Evolutionary conservation across 2,113 vertebrate genomes (phyloP).

Genomic region (Alligator mississippiensis): DNA sequence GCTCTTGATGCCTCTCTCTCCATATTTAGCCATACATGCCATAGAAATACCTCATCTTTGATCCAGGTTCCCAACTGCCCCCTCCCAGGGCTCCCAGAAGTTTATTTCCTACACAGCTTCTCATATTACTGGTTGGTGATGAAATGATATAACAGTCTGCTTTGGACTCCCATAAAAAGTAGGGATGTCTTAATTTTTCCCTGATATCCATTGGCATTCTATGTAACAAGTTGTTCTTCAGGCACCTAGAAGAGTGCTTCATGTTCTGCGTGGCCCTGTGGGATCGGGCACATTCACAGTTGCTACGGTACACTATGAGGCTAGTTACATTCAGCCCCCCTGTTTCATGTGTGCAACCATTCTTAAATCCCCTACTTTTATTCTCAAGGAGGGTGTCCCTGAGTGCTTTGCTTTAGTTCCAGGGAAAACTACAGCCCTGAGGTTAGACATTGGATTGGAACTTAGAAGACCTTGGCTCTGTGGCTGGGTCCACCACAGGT

Average conservation of each 20-base stretch:
- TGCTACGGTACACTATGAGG: accelerated
- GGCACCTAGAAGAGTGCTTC: too few species aligned
- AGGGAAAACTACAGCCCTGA: neutral
- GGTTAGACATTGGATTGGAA: neutral
- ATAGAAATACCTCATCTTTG: neutral
- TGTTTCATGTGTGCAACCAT: too few species aligned
- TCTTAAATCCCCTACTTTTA: too few species aligned
- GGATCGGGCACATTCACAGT: accelerated
- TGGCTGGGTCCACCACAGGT: neutral
- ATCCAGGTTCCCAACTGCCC: neutral
- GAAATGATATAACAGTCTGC: neutral
- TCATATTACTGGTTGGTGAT: neutral
- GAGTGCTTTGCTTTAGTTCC: too few species aligned
- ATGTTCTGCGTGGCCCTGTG: neutral
- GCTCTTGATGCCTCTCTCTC: neutral
- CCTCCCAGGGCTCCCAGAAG: neutral
- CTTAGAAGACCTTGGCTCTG: neutral
- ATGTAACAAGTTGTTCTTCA: neutral
- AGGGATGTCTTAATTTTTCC: accelerated
- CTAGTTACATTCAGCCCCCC: neutral
- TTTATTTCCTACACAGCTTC: neutral
- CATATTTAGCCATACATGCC: neutral
- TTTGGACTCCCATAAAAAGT: neutral
- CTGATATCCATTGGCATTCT: neutral
- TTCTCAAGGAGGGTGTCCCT: too few species aligned